Evolutionary conservation across 2,888 invertebrate species (phyloP).

Genomic region (Diarsia brunnea): DNA sequence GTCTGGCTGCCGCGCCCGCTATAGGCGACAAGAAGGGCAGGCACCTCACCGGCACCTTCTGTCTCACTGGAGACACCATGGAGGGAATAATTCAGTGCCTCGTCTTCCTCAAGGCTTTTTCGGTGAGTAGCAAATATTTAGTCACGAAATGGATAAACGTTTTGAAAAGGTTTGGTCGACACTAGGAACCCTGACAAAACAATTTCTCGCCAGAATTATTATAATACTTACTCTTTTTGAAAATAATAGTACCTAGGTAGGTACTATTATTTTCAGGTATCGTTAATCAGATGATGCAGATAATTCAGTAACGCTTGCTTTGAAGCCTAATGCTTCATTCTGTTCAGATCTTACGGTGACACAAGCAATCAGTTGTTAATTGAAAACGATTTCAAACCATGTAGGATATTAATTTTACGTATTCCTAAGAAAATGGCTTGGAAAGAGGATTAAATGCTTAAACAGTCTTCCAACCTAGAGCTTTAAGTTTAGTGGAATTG

Average conservation of each 20-base stretch:
- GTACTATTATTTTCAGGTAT: too few relatives aligned
- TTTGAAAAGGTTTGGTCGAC: background rate
- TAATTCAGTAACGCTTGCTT: conserved; percentile 13
- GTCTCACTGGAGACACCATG: conserved; percentile 97
- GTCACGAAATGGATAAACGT: background rate
- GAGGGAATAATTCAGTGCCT: conserved; percentile 98
- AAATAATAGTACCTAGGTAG: background rate
- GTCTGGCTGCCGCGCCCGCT: conserved; percentile 93
- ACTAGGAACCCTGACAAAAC: background rate
- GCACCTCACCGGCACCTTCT: conserved; percentile 96
- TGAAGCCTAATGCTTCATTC: conserved; percentile 46
- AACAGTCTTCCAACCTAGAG: conserved; percentile 48
- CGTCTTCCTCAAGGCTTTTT: conserved; percentile 97
- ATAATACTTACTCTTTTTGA: background rate
- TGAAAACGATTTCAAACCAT: conserved; percentile 66
- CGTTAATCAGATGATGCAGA: conserved; percentile 6
- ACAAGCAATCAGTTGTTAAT: conserved; percentile 65
- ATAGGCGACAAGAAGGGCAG: conserved; percentile 94
- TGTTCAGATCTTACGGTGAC: conserved; percentile 57
- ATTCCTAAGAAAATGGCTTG: conserved; percentile 68
- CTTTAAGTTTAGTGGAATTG: conserved; percentile 70
- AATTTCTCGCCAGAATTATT: background rate
- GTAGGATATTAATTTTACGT: conserved; percentile 72
- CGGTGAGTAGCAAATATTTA: conserved; percentile 92
- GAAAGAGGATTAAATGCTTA: conserved; percentile 66